phyloP scores from a whole-genome alignment of 2,888 invertebrate species.

The Apodemia hepburni region DNA sequence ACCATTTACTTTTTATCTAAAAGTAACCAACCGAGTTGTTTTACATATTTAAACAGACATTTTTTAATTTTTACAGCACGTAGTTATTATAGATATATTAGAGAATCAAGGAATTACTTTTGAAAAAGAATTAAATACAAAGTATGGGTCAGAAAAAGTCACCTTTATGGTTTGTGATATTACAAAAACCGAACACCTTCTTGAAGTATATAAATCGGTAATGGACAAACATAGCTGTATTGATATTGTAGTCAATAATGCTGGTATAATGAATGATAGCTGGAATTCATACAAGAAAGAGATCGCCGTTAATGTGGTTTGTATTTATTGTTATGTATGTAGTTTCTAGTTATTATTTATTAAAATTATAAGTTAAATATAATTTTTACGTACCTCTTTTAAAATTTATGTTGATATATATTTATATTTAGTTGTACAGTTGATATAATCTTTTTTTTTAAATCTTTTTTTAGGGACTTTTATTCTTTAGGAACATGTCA shows the following conservation, averaged over 20 bases:
- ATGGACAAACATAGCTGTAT: conserved; percentile 46
- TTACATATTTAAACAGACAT: neutral
- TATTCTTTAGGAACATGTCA: no score
- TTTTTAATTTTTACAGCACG: conserved; percentile 42
- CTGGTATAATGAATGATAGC: conserved; percentile 60
- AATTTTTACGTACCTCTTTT: no score
- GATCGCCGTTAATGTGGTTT: conserved; percentile 60
- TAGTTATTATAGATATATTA: conserved; percentile 45
- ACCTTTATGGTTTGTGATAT: conserved; percentile 49
- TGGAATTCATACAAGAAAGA: conserved; percentile 48
- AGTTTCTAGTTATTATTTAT: no score
- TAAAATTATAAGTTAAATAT: no score
- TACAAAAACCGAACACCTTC: conserved; percentile 35
- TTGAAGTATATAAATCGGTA: conserved; percentile 34
- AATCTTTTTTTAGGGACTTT: no score
- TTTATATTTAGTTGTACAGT: no score
- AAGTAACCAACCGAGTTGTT: no score
- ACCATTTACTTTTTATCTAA: no score
- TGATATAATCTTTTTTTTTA: no score
- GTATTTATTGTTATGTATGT: conserved; percentile 28
- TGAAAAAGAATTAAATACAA: conserved; percentile 41
- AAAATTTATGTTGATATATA: no score
- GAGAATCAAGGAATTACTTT: conserved; percentile 37
- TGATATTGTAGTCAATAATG: conserved; percentile 58
- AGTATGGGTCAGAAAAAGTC: conserved; percentile 39